These are phyloP conservation scores for Gambusia affinis DNA, from an alignment of 2,113 vertebrate genomes.

Conservation along the genomic window DNA sequence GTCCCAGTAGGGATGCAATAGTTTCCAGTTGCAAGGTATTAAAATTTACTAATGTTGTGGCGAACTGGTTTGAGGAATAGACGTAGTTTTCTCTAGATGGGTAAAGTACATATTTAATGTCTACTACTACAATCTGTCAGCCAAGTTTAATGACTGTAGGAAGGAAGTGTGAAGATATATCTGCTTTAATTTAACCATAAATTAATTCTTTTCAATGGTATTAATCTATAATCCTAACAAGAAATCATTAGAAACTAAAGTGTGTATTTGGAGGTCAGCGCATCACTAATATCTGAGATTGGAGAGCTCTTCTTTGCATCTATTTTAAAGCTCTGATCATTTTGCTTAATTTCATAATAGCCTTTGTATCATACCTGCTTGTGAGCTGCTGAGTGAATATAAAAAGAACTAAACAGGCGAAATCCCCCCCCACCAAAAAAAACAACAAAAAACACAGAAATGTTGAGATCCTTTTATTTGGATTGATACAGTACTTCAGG, in stretches of 20 bases:
- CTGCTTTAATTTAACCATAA: not conserved
- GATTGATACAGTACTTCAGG: conserved; percentile 77
- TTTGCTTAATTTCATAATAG: not conserved
- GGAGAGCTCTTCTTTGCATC: too few species aligned
- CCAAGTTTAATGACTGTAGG: too few species aligned
- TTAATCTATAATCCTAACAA: not conserved
- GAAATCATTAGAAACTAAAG: not conserved
- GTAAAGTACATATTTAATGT: too few species aligned
- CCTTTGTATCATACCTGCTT: not conserved
- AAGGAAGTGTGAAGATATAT: not conserved
- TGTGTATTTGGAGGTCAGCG: too few species aligned
- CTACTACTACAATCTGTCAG: too few species aligned
- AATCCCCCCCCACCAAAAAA: not conserved
- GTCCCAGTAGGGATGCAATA: too few species aligned
- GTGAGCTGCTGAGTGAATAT: not conserved
- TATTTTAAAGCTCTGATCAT: too few species aligned
- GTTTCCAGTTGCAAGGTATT: too few species aligned
- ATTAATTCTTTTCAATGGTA: not conserved
- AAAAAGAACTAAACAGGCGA: conserved; percentile 9
- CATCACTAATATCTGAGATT: not conserved
- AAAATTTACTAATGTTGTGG: too few species aligned
- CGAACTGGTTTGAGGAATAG: too few species aligned
- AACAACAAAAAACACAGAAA: conserved; percentile 10
- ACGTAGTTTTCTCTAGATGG: too few species aligned
- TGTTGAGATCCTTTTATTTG: conserved; percentile 81